These are phyloP conservation scores for Sylvia atricapilla DNA, from an alignment of 2,113 vertebrate genomes.

Conservation along the genomic window DNA sequence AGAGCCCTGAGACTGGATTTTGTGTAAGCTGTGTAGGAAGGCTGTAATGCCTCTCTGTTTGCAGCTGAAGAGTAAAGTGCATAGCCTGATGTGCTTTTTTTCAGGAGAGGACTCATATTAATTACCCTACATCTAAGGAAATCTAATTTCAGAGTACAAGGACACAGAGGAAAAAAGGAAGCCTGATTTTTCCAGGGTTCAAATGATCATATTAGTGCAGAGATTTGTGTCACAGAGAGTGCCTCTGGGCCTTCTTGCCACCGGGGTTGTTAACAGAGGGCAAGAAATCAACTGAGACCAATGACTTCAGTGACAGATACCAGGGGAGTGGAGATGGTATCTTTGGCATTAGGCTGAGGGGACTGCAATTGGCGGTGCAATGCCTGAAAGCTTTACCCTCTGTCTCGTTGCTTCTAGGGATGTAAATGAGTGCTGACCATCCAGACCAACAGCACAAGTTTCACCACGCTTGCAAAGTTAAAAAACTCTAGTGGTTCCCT, in stretches of 20 bases:
- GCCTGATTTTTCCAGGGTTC: constrained; percentile 31
- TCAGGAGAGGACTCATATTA: constrained; percentile 28
- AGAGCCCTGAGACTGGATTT: background rate
- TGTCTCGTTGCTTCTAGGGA: background rate
- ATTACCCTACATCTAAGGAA: constrained; percentile 59
- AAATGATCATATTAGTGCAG: background rate
- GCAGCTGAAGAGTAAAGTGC: background rate
- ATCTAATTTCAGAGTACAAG: constrained; percentile 60
- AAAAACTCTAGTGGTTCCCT: background rate
- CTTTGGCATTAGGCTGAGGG: background rate
- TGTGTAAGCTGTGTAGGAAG: background rate
- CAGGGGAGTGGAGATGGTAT: background rate
- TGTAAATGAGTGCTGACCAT: background rate
- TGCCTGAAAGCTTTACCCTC: background rate
- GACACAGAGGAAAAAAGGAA: constrained; percentile 19
- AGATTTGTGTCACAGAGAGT: constrained; percentile 19
- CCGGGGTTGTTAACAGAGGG: background rate
- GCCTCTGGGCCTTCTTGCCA: background rate
- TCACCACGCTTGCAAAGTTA: background rate
- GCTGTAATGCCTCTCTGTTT: background rate
- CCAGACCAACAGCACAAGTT: background rate
- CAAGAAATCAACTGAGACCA: background rate
- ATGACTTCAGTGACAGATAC: background rate
- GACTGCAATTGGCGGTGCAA: background rate
- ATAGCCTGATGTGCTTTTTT: background rate